Base-by-base conservation (phyloP, 2,797 vertebrate species). In the Lithobates sylvaticus region DNA sequence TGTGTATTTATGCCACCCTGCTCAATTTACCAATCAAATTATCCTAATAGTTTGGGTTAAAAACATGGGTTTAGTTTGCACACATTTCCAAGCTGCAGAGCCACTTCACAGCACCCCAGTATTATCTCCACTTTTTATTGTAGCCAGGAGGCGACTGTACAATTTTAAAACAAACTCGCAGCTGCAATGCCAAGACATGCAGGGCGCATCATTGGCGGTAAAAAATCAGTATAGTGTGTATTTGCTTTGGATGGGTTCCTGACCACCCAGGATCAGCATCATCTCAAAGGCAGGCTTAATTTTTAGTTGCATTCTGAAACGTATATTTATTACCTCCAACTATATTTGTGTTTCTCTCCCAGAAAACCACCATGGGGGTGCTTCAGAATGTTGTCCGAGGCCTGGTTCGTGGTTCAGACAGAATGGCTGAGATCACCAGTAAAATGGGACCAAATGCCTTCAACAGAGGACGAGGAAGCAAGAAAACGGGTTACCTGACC, bases 341-440 rank as follows among this genome's bases (percentile, higher is more conserved):
- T 26, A n/a, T 10, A 65, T 12, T 10, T 65, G 61, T 1, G 1
- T 44, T 69, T 65, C 23, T 77, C 65, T 69, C 26, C 18, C 65
- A 84, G 74, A 10, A 2, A 2, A 16, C 42, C 13, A 23, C 0
- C 26, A 98, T 99, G 98, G 98, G 97, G 21, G 91, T 99, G 36
- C 92, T 99, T 77, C 93, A 93, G 5, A 93, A 90, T 0, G 91
- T 97, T 54, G 74, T 91, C 0, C 94, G 96, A 3, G 96, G 96
- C 26, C 88, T 99, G 50, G 90, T 96, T 1, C 94, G 97, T 84
- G 97, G 97, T 16, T 97, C 97, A 0, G 96, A 99, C 93, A 92
- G 98, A 1, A 89, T 96, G 94, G 93, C 97, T 0, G 93, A 95
- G 79, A 98, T 97, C 93, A 99, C 97, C 21, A 98, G 97, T 39